A percentile compares a stretch with the other conserved stretches of the same genome.
Evolutionary conservation across 2,113 vertebrate species (phyloP).

Genomic region (Tetrao urogallus): DNA sequence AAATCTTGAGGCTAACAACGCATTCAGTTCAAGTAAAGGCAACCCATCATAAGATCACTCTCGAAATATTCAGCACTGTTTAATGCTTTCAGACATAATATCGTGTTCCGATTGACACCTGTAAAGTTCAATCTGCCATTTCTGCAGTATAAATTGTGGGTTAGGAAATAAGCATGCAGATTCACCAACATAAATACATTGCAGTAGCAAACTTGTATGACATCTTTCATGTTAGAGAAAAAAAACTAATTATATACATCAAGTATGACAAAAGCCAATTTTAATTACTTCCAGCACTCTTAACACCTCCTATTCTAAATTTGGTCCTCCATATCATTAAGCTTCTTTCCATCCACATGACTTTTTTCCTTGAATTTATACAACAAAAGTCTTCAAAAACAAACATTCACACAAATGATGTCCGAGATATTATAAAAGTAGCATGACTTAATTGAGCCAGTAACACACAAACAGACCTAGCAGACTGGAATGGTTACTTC

Average conservation of each 20-base stretch:
- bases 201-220: neutral
- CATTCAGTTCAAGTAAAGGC: conserved; percentile 11
- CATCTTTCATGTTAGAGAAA: neutral
- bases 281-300: neutral
- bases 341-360: neutral
- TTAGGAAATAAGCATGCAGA: neutral
- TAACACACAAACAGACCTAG: neutral
- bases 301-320: neutral
- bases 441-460: neutral
- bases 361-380: neutral
- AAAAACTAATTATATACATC: too few relatives aligned
- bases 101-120: neutral
- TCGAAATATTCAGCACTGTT: conserved; percentile 5
- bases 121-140: neutral
- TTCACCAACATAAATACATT: neutral
- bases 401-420: neutral
- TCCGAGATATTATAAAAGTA: neutral
- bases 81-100: neutral
- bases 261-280: neutral
- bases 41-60: neutral
- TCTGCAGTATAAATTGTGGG: neutral
- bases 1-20: neutral
- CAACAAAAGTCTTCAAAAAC: neutral
- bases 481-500: neutral
- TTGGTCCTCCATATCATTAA: neutral